These are phyloP conservation scores for Stictocephala bisonia DNA, from an alignment of 2,888 invertebrate species.

Conservation along the genomic window DNA sequence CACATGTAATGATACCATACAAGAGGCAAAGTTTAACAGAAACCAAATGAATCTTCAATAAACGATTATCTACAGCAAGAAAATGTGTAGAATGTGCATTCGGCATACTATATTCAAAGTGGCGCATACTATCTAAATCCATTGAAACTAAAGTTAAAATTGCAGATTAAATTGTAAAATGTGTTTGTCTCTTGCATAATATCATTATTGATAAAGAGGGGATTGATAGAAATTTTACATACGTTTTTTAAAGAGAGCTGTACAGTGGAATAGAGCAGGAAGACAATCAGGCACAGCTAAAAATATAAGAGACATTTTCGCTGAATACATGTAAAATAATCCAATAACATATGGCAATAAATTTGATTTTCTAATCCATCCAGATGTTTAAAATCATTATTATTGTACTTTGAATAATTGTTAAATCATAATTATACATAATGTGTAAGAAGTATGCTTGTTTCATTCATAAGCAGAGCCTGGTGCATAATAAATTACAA, in stretches of 20 bases:
- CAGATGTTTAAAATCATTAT: too few relatives aligned
- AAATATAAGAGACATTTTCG: not conserved
- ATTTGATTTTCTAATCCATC: not conserved
- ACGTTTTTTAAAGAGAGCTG: slow-evolving; percentile 31
- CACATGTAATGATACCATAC: slow-evolving; percentile 28
- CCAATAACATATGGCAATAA: slow-evolving; percentile 5
- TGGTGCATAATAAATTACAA: not conserved
- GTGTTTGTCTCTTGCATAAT: slow-evolving; percentile 28
- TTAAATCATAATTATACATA: too few relatives aligned
- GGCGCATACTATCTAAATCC: slow-evolving; percentile 35
- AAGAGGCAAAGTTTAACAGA: slow-evolving; percentile 5
- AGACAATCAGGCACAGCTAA: slow-evolving; percentile 12
- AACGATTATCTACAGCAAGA: slow-evolving; percentile 36
- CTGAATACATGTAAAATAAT: slow-evolving; percentile 10
- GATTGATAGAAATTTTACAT: slow-evolving; percentile 39
- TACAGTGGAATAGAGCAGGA: not conserved
- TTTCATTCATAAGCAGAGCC: not conserved
- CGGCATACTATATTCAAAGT: slow-evolving; percentile 42
- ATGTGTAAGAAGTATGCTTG: not conserved
- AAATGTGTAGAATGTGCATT: slow-evolving; percentile 46
- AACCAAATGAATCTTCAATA: slow-evolving; percentile 28
- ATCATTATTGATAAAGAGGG: slow-evolving; percentile 37
- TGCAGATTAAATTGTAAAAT: slow-evolving; percentile 35
- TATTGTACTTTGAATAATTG: not conserved
- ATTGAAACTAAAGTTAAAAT: slow-evolving; percentile 21